phyloP scores from a whole-genome alignment of 2,113 vertebrate species.

The Cercocebus atys region DNA sequence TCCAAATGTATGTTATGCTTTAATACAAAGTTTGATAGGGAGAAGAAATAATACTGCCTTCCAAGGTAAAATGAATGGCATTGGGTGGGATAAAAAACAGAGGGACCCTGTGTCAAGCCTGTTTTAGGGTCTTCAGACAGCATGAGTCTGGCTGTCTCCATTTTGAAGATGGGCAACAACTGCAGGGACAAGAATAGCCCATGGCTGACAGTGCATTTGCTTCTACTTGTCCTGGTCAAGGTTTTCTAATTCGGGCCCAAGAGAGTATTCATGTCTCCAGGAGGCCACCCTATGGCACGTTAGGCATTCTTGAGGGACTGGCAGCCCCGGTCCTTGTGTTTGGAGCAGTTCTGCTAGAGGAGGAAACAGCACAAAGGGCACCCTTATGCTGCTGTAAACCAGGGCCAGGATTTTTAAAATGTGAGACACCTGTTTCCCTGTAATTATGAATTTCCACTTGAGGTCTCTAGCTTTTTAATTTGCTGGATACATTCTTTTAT shows the following conservation, averaged over 20 bases:
- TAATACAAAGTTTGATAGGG: neutral
- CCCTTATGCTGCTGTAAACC: fast-evolving
- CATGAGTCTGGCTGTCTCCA: neutral
- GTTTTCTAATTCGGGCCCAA: slow-evolving; percentile 84
- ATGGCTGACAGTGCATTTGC: slow-evolving; percentile 79
- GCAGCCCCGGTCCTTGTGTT: fast-evolving
- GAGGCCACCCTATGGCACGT: slow-evolving; percentile 56
- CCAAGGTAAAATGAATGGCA: neutral
- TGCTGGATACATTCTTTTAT: neutral
- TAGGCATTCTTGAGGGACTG: slow-evolving; percentile 23
- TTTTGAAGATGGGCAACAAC: slow-evolving; percentile 75
- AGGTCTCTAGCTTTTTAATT: slow-evolving; percentile 17
- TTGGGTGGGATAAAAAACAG: neutral
- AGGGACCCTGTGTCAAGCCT: neutral
- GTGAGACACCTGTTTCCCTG: neutral
- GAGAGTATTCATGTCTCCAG: slow-evolving; percentile 62
- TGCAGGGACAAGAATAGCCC: slow-evolving; percentile 78
- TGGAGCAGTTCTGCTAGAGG: neutral
- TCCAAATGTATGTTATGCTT: neutral
- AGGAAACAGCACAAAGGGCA: neutral
- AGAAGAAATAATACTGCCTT: neutral
- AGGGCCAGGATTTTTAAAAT: neutral
- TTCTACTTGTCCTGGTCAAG: slow-evolving; percentile 65
- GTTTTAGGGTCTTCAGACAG: neutral
- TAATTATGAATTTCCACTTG: neutral